Base-by-base conservation (phyloP, 2,888 invertebrate genomes). In the Ichneumon xanthorius region DNA sequence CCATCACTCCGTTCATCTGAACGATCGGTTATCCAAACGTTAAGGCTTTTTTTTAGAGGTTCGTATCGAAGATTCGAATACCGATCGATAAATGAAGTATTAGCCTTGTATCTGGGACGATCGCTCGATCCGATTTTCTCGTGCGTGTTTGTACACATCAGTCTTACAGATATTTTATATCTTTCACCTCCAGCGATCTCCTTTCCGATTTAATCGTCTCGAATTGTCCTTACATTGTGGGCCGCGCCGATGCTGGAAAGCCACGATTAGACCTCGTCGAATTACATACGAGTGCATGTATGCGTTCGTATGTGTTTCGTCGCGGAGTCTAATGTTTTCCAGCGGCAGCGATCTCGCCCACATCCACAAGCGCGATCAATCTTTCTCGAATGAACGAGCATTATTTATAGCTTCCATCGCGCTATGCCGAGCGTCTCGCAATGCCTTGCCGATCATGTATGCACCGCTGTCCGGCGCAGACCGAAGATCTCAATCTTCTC, bases 301-400 rank as follows among this genome's bases (percentile, higher is more conserved):
- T 61, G 48, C 37, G 63, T 40, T 26, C n/a, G n/a, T 26, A 26
- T 30, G 65, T 53, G 11, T 14, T 40, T 48, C 58, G 70, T 68
- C 61, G 76, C 48, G 5, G 26, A 61, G 26, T 61, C 53, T 53
- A 19, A 61, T 30, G 61, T 61, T 61, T 61, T 55, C 37, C 19
- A 53, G 30, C n/a, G 16, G n/a, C 30, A 75, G 30, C 73, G 37
- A 61, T 45, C 58, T 76, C 84, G 85, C 86, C 88, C 85, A 88
- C 88, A 82, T 84, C 85, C 86, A 45, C 37, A n/a, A 22, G 22
- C 87, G 84, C 86, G 89, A 89, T 90, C 88, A 89, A 89, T 88
- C 88, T 88, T 89, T 85, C 87, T 86, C 80, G 61, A 48, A 73
- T 82, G 87, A 87, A 88, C 85, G 77, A 86, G 80, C 88, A 88